phyloP scores from a whole-genome alignment of 1,140 invertebrate genomes.

The Bombus sibiricus region DNA sequence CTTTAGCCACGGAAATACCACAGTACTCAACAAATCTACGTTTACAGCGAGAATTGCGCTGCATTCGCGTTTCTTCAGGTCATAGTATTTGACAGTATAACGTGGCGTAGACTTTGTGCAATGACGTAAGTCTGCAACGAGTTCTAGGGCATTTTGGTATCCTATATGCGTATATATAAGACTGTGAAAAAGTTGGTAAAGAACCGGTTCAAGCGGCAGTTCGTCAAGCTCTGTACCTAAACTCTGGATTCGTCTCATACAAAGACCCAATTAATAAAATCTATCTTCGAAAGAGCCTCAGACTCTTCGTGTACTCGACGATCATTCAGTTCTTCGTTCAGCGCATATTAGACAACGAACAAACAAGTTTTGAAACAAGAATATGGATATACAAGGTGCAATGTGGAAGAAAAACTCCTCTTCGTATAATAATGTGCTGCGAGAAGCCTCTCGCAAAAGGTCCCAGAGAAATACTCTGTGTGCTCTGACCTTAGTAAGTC shows the following conservation, averaged over 20 bases:
- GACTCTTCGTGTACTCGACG: background rate
- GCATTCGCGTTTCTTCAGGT: too few relatives aligned
- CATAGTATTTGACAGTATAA: too few relatives aligned
- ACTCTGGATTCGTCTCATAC: background rate
- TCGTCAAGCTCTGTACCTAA: too few relatives aligned
- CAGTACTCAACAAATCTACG: too few relatives aligned
- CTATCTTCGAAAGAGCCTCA: background rate
- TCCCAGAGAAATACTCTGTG: background rate
- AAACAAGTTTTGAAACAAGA: background rate
- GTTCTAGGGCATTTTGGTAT: too few relatives aligned
- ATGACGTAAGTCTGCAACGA: too few relatives aligned
- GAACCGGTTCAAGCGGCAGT: background rate
- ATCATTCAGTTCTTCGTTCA: background rate
- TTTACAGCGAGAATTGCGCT: too few relatives aligned
- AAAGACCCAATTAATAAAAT: background rate
- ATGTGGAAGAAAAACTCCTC: background rate
- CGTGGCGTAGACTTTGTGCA: too few relatives aligned
- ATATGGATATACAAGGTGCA: background rate
- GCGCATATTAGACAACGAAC: background rate
- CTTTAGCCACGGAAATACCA: too few relatives aligned
- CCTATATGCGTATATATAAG: background rate
- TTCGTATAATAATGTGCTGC: background rate
- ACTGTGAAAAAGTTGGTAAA: background rate
- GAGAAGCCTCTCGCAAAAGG: background rate
- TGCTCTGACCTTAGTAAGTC: background rate